Percentiles rank a stretch among this genome's conserved stretches.
Evolutionary conservation across 92 coral and sea anemone genomes (phyloP).

Genomic region (Virgularia gustaviana): DNA sequence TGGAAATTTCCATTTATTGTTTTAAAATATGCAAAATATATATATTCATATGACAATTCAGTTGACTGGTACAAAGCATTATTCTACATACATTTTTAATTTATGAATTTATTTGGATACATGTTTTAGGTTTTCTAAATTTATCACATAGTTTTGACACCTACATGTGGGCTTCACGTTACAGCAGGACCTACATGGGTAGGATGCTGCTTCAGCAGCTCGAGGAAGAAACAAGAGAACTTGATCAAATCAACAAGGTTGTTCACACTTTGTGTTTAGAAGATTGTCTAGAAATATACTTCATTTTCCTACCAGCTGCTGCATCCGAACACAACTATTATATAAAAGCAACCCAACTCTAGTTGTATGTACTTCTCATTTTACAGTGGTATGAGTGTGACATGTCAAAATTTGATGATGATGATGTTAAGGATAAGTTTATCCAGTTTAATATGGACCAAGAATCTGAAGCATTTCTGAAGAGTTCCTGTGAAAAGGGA

Average conservation of each 20-base stretch:
- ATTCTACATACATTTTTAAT: too few relatives aligned
- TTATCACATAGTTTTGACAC: background rate
- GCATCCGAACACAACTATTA: too few relatives aligned
- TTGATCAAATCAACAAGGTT: conserved; percentile 34
- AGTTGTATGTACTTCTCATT: background rate
- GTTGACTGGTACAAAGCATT: too few relatives aligned
- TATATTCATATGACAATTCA: too few relatives aligned
- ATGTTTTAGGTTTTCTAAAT: conserved; percentile 1
- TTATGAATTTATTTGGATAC: too few relatives aligned
- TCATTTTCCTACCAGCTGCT: too few relatives aligned
- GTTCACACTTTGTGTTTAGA: too few relatives aligned
- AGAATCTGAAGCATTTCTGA: conserved; percentile 71
- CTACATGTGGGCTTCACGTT: conserved; percentile 72
- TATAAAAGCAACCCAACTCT: background rate
- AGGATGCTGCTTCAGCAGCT: conserved; percentile 66
- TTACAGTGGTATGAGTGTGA: conserved; percentile 77
- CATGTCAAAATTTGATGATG: conserved; percentile 44
- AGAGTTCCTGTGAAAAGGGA: conserved; percentile 71
- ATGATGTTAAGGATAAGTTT: conserved; percentile 58
- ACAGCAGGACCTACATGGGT: conserved; percentile 78
- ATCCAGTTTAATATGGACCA: conserved; percentile 77
- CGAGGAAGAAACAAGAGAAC: conserved; percentile 56
- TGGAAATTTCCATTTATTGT: background rate
- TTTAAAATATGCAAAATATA: too few relatives aligned
- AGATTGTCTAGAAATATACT: too few relatives aligned